phyloP scores from a whole-genome alignment of 2,888 invertebrate genomes.

The Limnephilus rhombicus region DNA sequence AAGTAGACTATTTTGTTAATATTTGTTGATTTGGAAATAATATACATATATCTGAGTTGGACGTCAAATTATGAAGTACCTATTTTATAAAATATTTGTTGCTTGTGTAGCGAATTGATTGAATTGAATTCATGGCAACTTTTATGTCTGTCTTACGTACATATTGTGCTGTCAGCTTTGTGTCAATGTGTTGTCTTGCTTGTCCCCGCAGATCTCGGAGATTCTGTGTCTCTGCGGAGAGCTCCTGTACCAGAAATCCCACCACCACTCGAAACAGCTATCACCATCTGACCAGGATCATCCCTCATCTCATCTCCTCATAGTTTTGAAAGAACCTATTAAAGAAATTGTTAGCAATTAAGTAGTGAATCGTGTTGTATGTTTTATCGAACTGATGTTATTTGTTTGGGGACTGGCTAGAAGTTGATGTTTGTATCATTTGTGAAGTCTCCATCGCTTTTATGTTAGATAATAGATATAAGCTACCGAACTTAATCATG shows the following conservation, averaged over 20 bases:
- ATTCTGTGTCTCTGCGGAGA: slow-evolving; percentile 61
- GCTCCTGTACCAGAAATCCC: slow-evolving; percentile 52
- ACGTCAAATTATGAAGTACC: neutral
- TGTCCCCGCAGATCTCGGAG: slow-evolving; percentile 60
- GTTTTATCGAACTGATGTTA: neutral
- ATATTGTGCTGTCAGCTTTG: neutral
- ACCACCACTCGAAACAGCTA: slow-evolving; percentile 64
- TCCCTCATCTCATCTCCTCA: slow-evolving; percentile 21
- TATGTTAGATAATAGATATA: neutral
- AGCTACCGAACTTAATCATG: neutral
- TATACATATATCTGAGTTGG: neutral
- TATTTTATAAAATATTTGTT: neutral
- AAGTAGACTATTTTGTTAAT: neutral
- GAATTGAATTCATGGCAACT: neutral
- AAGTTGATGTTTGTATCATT: slow-evolving; percentile 3
- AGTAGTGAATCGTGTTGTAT: neutral
- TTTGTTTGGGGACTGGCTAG: neutral
- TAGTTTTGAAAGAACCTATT: neutral
- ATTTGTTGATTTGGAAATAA: neutral
- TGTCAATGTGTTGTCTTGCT: slow-evolving; percentile 44
- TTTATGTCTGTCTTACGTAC: neutral
- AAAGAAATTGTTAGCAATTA: neutral
- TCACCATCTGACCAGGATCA: slow-evolving; percentile 61
- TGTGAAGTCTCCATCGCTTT: neutral
- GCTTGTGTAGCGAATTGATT: neutral